Evolutionary conservation across 1,140 invertebrate genomes (phyloP).

Genomic region (Tetranychus urticae): DNA sequence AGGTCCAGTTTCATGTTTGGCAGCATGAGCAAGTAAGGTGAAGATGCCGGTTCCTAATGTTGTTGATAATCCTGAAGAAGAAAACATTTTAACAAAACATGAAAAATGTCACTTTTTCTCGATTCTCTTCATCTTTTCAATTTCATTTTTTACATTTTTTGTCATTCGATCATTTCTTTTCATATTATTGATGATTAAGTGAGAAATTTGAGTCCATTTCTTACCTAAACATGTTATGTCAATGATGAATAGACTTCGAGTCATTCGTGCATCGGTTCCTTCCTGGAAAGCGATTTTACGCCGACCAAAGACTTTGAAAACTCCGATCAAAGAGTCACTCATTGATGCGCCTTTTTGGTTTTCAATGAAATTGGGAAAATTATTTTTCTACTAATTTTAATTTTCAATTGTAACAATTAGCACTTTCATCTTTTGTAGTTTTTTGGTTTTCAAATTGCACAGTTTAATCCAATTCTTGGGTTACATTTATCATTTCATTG

Average conservation of each 20-base stretch:
- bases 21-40: constrained; percentile 22
- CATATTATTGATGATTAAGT: not conserved
- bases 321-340: constrained; percentile 2
- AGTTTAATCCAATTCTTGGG: too few species aligned
- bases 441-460: too few species aligned
- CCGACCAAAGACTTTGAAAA: constrained; percentile 3
- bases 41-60: constrained; percentile 18
- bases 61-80: constrained; percentile 9
- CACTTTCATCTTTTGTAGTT: too few species aligned
- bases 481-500: too few species aligned
- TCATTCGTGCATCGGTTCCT: not conserved
- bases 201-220: not conserved
- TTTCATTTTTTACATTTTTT: too few species aligned
- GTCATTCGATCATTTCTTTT: too few species aligned
- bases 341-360: not conserved
- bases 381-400: too few species aligned
- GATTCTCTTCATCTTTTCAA: too few species aligned
- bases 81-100: too few species aligned
- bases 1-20: constrained; percentile 23
- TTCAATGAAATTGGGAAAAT: too few species aligned
- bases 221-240: constrained; percentile 10
- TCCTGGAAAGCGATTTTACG: constrained; percentile 3
- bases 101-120: too few species aligned
- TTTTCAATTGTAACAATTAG: too few species aligned
- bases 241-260: constrained; percentile 4